Base-by-base conservation (phyloP, 2,113 vertebrate genomes). In the Agapornis roseicollis region DNA sequence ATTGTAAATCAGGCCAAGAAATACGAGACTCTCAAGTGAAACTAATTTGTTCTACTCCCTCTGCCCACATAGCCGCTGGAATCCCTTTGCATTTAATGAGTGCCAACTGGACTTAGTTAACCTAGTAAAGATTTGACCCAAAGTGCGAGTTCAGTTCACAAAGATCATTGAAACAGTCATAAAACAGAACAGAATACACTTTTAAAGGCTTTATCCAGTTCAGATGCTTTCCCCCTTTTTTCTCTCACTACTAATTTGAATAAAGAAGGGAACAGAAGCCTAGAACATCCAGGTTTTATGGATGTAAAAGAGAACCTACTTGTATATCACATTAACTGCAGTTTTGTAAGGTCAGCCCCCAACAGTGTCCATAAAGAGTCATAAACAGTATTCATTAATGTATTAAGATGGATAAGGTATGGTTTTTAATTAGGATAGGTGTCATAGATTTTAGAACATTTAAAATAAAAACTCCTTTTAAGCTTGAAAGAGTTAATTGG, bases 401-500 rank as follows among this genome's bases (percentile, higher is more conserved):
- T 65, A 60, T 85, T 22, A 47, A 72, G 7, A 65, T 17, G 27
- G 9, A 17, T 35, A 23, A 56, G 18, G 10, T 29, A 53, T 41
- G 4, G 0, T 42, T 85, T 88, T 72, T 7, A 74, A 56, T 6
- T 11, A 41, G 6, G 33, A 77, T 52, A 69, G 2, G 2, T 27
- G 3, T 9, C 8, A 35, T 9, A 58, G 31, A 25, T 78, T 85
- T 81, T 60, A 68, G 18, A 79, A 85, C 5, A 1, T 17, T 74
- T 70, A n/a, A 69, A 79, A 85, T 5, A 83, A 64, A 64, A 82
- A 19, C 1, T 74, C 7, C 10, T 58, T 61, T 79, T 68, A 46
- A 50, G 4, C 6, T 41, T 49, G 35, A 60, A 96, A 94, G 71
- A 76, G 49, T 90, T 95, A 85, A 91, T 31, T 11, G 44, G 37